These are phyloP conservation scores for Thalpophila matura DNA, from an alignment of 2,888 invertebrate genomes.

Conservation along the genomic window DNA sequence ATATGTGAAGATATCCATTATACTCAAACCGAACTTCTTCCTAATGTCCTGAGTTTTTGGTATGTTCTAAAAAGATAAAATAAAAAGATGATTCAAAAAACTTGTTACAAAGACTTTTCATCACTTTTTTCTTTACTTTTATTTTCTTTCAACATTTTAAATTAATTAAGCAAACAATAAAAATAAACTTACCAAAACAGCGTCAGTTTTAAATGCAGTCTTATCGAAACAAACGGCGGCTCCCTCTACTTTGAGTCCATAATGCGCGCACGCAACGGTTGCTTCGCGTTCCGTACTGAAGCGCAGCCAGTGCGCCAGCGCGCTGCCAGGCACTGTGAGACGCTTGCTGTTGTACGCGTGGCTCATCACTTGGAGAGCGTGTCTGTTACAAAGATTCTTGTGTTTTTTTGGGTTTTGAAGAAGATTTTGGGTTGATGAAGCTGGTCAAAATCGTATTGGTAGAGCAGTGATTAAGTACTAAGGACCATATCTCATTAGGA, in stretches of 20 bases:
- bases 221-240: constrained; percentile 71
- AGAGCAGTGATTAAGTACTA: no score
- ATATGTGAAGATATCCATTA: constrained; percentile 68
- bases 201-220: constrained; percentile 77
- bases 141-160: no score
- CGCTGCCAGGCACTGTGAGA: constrained; percentile 84
- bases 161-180: no score
- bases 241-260: constrained; percentile 81
- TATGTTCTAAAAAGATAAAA: constrained; percentile 68
- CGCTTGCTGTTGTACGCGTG: constrained; percentile 91
- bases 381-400: constrained; percentile 81
- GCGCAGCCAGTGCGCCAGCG: constrained; percentile 85
- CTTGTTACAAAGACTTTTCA: not conserved
- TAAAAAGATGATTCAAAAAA: not conserved
- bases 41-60: constrained; percentile 58
- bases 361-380: constrained; percentile 89
- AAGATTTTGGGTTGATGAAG: no score
- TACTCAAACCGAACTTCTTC: constrained; percentile 63
- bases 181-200: constrained; percentile 78
- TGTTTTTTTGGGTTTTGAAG: no score
- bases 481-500: no score
- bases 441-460: no score
- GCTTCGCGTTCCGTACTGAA: constrained; percentile 82
- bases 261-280: constrained; percentile 84
- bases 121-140: no score